phyloP scores from a whole-genome alignment of 2,888 invertebrate species.

The Emmelina monodactyla region DNA sequence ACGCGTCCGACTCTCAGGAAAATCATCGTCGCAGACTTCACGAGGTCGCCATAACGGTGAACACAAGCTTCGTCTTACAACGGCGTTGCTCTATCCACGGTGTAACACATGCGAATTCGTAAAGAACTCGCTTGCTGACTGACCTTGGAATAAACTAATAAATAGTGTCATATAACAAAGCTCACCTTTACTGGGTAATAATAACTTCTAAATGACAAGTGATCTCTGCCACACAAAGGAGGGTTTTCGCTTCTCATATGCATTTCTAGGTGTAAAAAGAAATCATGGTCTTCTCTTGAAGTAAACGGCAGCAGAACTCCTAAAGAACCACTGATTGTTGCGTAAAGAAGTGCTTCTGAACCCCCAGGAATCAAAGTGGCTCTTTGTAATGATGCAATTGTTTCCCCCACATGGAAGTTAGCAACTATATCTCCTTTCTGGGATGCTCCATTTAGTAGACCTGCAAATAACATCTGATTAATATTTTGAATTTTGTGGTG shows the following conservation, averaged over 20 bases:
- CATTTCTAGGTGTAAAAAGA: conserved; percentile 99
- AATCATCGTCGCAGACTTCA: conserved; percentile 23
- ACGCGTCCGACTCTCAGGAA: conserved; percentile 55
- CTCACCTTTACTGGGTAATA: conserved; percentile 95
- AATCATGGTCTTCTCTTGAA: conserved; percentile 97
- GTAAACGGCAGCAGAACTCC: conserved; percentile 95
- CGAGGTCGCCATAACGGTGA: conserved; percentile 39
- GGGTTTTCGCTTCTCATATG: conserved; percentile 98
- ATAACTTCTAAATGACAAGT: conserved; percentile 95
- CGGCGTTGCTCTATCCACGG: conserved; percentile 44
- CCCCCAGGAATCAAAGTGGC: conserved; percentile 97
- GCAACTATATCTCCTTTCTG: conserved; percentile 95
- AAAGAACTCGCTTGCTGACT: conserved; percentile 43
- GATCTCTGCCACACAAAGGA: conserved; percentile 96
- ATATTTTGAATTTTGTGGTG: not conserved
- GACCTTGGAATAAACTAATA: conserved; percentile 30
- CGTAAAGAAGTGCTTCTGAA: conserved; percentile 95
- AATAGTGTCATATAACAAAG: conserved; percentile 1
- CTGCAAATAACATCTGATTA: conserved; percentile 41
- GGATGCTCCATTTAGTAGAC: conserved; percentile 94
- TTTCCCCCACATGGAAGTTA: conserved; percentile 96
- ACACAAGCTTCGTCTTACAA: conserved; percentile 23
- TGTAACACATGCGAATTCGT: conserved; percentile 45
- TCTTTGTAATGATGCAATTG: conserved; percentile 93
- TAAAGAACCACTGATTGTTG: conserved; percentile 92